phyloP scores from a whole-genome alignment of 2,113 vertebrate species.

The Nesogale talazaci region DNA sequence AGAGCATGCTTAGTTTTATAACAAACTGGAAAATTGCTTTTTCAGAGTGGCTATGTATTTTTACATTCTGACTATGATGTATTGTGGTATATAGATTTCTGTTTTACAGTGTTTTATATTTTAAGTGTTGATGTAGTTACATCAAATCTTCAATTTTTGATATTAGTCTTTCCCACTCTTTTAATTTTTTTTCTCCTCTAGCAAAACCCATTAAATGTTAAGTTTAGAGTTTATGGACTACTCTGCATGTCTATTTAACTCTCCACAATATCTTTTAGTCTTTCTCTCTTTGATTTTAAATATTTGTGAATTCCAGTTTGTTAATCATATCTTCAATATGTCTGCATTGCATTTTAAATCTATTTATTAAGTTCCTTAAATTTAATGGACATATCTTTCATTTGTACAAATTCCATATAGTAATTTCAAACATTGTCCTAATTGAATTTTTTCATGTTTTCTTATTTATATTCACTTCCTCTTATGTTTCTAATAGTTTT shows the following conservation, averaged over 20 bases:
- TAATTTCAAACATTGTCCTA: conserved; percentile 31
- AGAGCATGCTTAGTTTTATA: not conserved
- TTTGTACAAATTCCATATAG: not conserved
- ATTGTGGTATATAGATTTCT: conserved; percentile 12
- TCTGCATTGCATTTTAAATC: not conserved
- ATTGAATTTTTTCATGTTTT: not conserved
- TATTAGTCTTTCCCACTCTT: not conserved
- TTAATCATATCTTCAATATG: not conserved
- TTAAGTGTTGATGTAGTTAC: not conserved
- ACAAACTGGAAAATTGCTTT: not conserved
- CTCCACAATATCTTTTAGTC: not conserved
- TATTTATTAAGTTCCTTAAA: not conserved
- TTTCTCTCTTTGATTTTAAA: not conserved
- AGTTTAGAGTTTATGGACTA: not conserved
- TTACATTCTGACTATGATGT: not conserved
- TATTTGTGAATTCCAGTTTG: not conserved
- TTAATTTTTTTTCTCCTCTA: not conserved
- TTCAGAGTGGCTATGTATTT: not conserved
- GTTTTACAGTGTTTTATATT: not conserved
- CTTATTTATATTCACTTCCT: not conserved
- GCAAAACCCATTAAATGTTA: not conserved
- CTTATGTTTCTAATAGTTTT: not conserved
- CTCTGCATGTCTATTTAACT: not conserved
- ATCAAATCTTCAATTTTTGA: not conserved
- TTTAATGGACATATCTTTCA: conserved; percentile 5